Evolutionary conservation across 1,140 invertebrate species (phyloP), one percentile per base, ranked within the genome.

Genomic region (Zaprionus camerounensis): DNA sequence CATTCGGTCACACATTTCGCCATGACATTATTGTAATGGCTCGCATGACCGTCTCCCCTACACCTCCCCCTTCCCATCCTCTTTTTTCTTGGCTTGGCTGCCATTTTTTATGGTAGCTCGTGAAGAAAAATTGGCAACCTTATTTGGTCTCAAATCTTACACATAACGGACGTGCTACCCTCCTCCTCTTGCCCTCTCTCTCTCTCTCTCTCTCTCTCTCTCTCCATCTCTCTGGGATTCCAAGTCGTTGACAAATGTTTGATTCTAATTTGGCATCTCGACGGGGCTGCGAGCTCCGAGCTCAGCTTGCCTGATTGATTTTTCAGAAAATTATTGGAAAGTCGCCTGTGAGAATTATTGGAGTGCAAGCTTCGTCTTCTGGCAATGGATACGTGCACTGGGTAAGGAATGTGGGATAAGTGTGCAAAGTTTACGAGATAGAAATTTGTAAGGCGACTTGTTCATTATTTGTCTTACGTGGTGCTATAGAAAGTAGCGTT

Each of bases 241-340:
- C 53, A 17, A 46, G 71, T 38, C 17, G 41, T 49, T 76, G 78
- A 77, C 64, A 77, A 77, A 80, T 80, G 65, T 80, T 78, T 73
- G 68, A 65, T 65, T 63, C 38, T 67, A 72, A 72, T 72, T 76
- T 76, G 74, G 74, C 74, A 76, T 76, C 55, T 53, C 41, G 71
- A 58, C 46, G 69, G 51, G 17, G 11, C 22, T 44, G 12, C 46
- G 28, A 17, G n/a, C 20, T 49, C 4, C 46, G 20, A 20, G n/a
- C 9, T 51, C 20, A 67, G 57, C 44, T 34, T 41, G 28, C 41
- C 17, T 74, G 66, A 70, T 70, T 74, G 71, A 70, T 70, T 62
- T 62, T 51, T 51, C 46, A 51, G 20, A 51, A 51, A 51, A 51
- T 51, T 51, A 51, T 51, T 20, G 46, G 20, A 20, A 51, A 51